Evolutionary conservation across 2,113 vertebrate genomes (phyloP), one percentile per base, ranked within the genome.

Genomic region (Chunga burmeisteri): DNA sequence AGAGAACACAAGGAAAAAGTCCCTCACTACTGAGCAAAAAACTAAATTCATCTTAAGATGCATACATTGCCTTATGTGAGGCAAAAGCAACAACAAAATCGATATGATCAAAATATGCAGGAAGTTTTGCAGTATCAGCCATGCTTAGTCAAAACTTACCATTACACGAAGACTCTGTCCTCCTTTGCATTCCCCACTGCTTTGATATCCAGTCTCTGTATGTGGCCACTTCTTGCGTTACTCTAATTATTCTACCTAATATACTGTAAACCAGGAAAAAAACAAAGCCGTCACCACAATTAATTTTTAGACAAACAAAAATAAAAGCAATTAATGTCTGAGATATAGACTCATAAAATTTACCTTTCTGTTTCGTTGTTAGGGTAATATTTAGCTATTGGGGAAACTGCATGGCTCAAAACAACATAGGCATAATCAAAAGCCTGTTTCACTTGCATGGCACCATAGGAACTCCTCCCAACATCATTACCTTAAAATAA

Each of bases 361-460:
- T 97, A 99, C 99, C 99, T 99, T 98, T 99, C 99, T 0, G 98
- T 98, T 97, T 99, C 99, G 3, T 99, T 99, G 98, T 99, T 99
- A 85, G 99, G 99, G 66, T 99, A 99, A 93, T 98, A 98, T 98
- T 99, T 99, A 97, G 99, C 99, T 88, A 99, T 99, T 29, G 99
- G 99, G 9, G 99, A 99, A 50, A 99, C 99, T 0, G 99, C 99
- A 18, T 99, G 99, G 97, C 98, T 99, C 97, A 99, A 98, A 61
- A 99, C 99, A 70, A 99, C 98, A 8, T 99, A 99, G 86, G 99
- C 99, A 70, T 99, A 99, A 97, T 99, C 99, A 94, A 99, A 99
- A 25, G 99, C 99, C 97, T 99, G 99, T 95, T 99, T 99, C 97
- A 99, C 99, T 97, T 99, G 99, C 99, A 99, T 99, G 98, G 99